Conservation (phyloP, 2,113 vertebrate genomes). For the Rallus limicola region DNA sequence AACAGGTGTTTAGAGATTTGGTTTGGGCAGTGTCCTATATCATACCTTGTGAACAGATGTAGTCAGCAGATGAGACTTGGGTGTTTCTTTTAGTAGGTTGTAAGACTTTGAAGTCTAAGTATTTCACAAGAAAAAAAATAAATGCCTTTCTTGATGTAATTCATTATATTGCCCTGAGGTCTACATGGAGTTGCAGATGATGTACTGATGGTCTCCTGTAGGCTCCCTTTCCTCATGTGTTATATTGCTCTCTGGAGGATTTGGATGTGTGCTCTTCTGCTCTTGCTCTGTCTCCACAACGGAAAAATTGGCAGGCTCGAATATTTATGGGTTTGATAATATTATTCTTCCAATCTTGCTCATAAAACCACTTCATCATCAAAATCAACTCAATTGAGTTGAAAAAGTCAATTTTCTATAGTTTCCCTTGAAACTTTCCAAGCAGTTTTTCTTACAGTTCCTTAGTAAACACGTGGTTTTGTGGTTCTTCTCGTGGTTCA, state of each 20-base stretch:
- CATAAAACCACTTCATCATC: background rate
- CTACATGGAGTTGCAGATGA: background rate
- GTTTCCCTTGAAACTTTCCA: background rate
- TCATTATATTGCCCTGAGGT: background rate
- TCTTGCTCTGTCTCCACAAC: background rate
- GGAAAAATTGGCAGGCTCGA: background rate
- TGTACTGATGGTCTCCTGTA: background rate
- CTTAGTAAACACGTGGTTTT: background rate
- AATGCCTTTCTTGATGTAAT: background rate
- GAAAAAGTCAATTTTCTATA: background rate
- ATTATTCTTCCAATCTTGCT: background rate
- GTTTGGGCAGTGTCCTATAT: background rate
- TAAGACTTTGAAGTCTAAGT: background rate
- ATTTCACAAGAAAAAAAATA: background rate
- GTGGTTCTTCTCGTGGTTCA: background rate
- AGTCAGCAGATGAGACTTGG: background rate
- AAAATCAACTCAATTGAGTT: background rate
- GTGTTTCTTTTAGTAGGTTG: background rate
- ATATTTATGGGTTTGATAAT: background rate
- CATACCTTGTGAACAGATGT: background rate
- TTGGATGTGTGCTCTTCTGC: background rate
- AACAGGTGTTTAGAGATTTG: background rate
- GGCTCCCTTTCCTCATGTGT: background rate
- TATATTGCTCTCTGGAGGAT: background rate
- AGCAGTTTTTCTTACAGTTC: background rate